A percentile compares a stretch with the other conserved stretches of the same genome.
phyloP scores from a whole-genome alignment of 2,888 invertebrate species.

The Tinea trinotella region DNA sequence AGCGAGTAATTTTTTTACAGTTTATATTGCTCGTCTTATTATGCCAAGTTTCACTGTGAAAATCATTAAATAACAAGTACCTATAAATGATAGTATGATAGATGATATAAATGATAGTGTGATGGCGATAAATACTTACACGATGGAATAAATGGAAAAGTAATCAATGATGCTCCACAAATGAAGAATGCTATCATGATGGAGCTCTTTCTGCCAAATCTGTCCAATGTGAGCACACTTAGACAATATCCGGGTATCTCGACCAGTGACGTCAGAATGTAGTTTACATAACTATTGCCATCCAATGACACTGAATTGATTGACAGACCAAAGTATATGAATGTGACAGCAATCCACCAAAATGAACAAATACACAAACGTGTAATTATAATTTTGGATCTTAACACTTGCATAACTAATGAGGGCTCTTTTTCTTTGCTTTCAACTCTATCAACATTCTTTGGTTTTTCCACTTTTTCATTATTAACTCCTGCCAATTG shows the following conservation, averaged over 20 bases:
- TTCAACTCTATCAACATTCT: neutral
- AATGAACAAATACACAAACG: constrained; percentile 77
- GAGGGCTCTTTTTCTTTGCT: constrained; percentile 25
- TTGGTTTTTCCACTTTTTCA: neutral
- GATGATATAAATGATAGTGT: too few species aligned
- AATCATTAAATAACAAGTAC: too few species aligned
- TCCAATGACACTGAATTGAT: constrained; percentile 82
- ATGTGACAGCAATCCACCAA: constrained; percentile 85
- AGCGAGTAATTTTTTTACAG: too few species aligned
- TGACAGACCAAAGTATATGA: constrained; percentile 86
- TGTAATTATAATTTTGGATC: constrained; percentile 62
- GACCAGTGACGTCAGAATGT: constrained; percentile 76
- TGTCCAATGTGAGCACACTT: constrained; percentile 71
- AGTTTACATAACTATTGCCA: constrained; percentile 84
- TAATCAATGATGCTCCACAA: constrained; percentile 71
- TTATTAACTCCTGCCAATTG: constrained; percentile 24
- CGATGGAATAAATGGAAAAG: constrained; percentile 70
- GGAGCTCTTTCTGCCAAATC: constrained; percentile 71
- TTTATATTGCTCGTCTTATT: too few species aligned
- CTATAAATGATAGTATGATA: too few species aligned
- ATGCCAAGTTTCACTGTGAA: too few species aligned
- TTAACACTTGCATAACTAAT: constrained; percentile 50
- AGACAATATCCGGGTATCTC: constrained; percentile 77
- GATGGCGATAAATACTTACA: constrained; percentile 42
- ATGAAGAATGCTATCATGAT: constrained; percentile 71